A percentile compares a stretch with the other conserved stretches of the same genome.
Evolutionary conservation across 2,888 invertebrate species (phyloP).

Genomic region (Caenorhabditis sp.): DNA sequence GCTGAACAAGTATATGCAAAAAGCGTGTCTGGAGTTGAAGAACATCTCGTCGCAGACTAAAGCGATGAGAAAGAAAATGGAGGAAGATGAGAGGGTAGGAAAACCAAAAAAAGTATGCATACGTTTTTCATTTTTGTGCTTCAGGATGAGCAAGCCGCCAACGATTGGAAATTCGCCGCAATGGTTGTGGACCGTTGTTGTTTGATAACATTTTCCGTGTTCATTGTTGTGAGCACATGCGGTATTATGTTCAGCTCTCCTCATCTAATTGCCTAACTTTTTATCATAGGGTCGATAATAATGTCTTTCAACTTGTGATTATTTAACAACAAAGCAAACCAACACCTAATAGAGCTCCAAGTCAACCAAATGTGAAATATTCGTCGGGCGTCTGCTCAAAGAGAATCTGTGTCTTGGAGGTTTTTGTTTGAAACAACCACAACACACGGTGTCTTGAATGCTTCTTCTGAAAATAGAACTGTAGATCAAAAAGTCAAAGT

Average conservation of each 20-base stretch:
- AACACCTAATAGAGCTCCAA: constrained; percentile 39
- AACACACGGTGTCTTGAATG: constrained; percentile 42
- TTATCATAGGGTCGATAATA: constrained; percentile 1
- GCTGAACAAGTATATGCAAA: constrained; percentile 74
- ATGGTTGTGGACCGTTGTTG: constrained; percentile 81
- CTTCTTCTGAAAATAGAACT: constrained; percentile 19
- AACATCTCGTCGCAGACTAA: constrained; percentile 73
- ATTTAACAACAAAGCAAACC: not conserved
- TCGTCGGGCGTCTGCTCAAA: constrained; percentile 34
- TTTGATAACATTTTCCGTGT: constrained; percentile 78
- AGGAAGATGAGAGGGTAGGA: constrained; percentile 75
- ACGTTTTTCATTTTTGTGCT: constrained; percentile 2
- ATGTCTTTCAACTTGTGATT: constrained; percentile 30
- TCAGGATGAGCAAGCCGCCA: constrained; percentile 79
- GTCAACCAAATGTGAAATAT: constrained; percentile 48
- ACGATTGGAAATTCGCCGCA: constrained; percentile 82
- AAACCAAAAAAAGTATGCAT: too few relatives aligned
- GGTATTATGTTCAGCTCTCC: constrained; percentile 80
- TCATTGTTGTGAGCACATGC: constrained; percentile 80
- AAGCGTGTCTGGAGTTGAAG: constrained; percentile 76
- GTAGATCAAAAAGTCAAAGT: not conserved
- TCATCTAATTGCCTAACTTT: constrained; percentile 74
- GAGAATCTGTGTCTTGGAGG: constrained; percentile 41
- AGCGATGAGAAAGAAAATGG: constrained; percentile 74
- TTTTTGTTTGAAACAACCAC: constrained; percentile 40